Conservation (phyloP, 2,888 invertebrate genomes). For the Eupithecia dodoneata region DNA sequence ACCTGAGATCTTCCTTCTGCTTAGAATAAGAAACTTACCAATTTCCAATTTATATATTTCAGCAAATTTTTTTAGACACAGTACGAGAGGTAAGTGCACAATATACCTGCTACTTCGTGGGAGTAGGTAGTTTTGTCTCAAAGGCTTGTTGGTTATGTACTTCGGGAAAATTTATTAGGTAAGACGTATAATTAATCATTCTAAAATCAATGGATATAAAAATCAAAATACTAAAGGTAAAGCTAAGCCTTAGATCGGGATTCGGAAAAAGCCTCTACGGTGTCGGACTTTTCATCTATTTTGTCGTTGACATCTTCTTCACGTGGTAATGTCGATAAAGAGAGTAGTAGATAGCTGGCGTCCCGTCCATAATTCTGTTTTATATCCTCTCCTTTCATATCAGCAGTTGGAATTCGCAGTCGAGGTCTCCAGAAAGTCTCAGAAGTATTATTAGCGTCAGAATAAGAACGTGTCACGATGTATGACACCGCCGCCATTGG, state of each 20-base stretch:
- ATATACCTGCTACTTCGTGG: too few relatives aligned
- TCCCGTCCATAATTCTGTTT: constrained; percentile 21
- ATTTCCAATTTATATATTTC: too few relatives aligned
- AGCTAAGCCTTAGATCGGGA: background rate
- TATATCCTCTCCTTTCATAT: constrained; percentile 8
- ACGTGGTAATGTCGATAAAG: background rate
- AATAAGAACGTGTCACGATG: constrained; percentile 21
- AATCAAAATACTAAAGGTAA: background rate
- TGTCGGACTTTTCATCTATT: background rate
- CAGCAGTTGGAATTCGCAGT: constrained; percentile 12
- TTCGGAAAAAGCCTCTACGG: background rate
- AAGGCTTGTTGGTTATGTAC: too few relatives aligned
- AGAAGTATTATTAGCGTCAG: constrained; percentile 9
- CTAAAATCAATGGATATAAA: background rate
- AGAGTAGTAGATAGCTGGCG: constrained; percentile 22
- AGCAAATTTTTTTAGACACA: too few relatives aligned
- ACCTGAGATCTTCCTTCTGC: too few relatives aligned
- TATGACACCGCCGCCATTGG: constrained; percentile 40
- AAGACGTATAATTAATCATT: background rate
- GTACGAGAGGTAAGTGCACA: too few relatives aligned
- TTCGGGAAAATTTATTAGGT: background rate
- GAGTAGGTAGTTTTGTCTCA: too few relatives aligned
- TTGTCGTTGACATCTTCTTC: background rate
- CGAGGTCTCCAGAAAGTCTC: constrained; percentile 27
- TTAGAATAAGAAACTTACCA: too few relatives aligned